Conservation (phyloP, 2,888 invertebrate species). For the Helleia helle region DNA sequence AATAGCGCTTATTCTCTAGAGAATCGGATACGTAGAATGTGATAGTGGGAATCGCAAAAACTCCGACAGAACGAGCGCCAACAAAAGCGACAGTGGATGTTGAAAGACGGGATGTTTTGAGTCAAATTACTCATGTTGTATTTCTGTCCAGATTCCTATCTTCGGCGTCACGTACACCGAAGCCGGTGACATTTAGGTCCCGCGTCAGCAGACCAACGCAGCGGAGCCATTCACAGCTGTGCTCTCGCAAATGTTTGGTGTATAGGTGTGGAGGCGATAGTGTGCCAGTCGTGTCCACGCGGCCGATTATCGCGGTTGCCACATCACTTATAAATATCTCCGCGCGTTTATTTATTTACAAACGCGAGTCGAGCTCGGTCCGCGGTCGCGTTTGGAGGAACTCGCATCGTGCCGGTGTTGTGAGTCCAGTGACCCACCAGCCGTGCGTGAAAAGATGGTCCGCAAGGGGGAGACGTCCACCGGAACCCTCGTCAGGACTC, state of each 20-base stretch:
- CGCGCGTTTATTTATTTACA: slow-evolving; percentile 12
- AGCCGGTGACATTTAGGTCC: slow-evolving; percentile 43
- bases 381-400: slow-evolving; percentile 7
- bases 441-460: slow-evolving; percentile 68
- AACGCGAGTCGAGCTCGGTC: slow-evolving; percentile 17
- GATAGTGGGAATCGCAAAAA: background rate
- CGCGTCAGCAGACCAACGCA: slow-evolving; percentile 58
- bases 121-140: slow-evolving; percentile 18
- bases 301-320: slow-evolving; percentile 66
- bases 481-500: slow-evolving; percentile 57
- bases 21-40: background rate
- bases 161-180: slow-evolving; percentile 25
- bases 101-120: slow-evolving; percentile 22
- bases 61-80: background rate
- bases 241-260: slow-evolving; percentile 46
- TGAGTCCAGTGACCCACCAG: slow-evolving; percentile 62
- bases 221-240: slow-evolving; percentile 42
- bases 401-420: slow-evolving; percentile 24
- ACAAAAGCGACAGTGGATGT: slow-evolving; percentile 3
- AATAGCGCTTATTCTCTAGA: slow-evolving; percentile 22
- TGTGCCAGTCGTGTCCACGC: slow-evolving; percentile 65
- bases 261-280: slow-evolving; percentile 63
- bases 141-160: slow-evolving; percentile 22
- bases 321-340: slow-evolving; percentile 19
- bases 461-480: slow-evolving; percentile 61